Conservation (phyloP, 2,113 vertebrate species). For the Alces alces region DNA sequence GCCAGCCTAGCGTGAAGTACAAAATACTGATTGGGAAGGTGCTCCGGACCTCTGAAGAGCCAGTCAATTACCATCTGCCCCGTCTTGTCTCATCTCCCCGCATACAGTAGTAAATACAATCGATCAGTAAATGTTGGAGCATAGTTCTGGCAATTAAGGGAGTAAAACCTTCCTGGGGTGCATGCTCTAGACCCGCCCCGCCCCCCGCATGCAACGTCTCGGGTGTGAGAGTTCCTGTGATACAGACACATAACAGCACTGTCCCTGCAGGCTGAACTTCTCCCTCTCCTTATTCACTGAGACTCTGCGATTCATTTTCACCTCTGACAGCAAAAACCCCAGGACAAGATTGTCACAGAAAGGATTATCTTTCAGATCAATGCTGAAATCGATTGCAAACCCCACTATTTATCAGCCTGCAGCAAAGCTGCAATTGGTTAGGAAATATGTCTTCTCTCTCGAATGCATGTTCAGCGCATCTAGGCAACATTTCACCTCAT, state of each 20-base stretch:
- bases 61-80: constrained; percentile 70
- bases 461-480: constrained; percentile 64
- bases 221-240: constrained; percentile 44
- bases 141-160: constrained; percentile 74
- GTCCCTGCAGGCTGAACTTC: constrained; percentile 40
- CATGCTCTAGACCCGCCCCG: neutral
- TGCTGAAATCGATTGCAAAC: constrained; percentile 84
- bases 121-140: constrained; percentile 74
- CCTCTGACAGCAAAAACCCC: constrained; percentile 79
- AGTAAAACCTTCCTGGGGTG: constrained; percentile 66
- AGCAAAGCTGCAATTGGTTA: constrained; percentile 70
- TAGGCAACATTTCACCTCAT: neutral
- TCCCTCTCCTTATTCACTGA: constrained; percentile 39
- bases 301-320: constrained; percentile 78
- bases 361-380: constrained; percentile 88
- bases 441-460: constrained; percentile 76
- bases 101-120: constrained; percentile 77
- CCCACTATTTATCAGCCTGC: constrained; percentile 82
- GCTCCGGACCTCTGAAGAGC: constrained; percentile 34
- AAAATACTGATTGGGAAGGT: constrained; percentile 74
- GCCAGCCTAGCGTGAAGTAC: constrained; percentile 71
- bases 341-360: constrained; percentile 79
- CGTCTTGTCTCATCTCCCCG: constrained; percentile 74
- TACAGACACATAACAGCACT: constrained; percentile 56
- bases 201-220: constrained; percentile 34